phyloP scores from a whole-genome alignment of 1,140 invertebrate genomes.

The Hylyphantes graminicola region DNA sequence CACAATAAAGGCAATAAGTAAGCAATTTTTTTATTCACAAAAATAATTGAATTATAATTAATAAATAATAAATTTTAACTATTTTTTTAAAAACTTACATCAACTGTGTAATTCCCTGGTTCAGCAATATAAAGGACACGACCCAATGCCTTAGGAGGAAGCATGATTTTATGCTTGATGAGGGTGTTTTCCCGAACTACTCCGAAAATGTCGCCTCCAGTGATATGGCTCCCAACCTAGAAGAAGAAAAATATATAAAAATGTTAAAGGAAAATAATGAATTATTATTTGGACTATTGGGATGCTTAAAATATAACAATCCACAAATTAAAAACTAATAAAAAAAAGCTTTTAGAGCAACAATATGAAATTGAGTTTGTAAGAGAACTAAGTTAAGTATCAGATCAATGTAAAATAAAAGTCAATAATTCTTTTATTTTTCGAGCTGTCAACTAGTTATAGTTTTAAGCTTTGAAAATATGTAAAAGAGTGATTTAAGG shows the following conservation, averaged over 20 bases:
- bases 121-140: conserved; percentile 97
- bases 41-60: too few species aligned
- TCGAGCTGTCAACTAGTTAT: too few species aligned
- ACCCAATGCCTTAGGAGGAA: conserved; percentile 93
- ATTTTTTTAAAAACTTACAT: conserved; percentile 76
- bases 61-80: too few species aligned
- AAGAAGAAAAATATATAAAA: conserved; percentile 37
- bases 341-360: neutral
- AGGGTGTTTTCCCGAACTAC: conserved; percentile 96
- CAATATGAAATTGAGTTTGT: too few species aligned
- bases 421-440: too few species aligned
- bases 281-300: too few species aligned
- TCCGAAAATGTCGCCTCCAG: conserved; percentile 97
- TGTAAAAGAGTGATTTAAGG: too few species aligned
- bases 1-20: neutral
- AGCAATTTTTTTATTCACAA: neutral
- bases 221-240: conserved; percentile 92
- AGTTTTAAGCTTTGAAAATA: too few species aligned
- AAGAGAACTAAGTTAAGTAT: too few species aligned
- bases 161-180: conserved; percentile 95
- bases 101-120: conserved; percentile 92
- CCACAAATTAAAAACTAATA: neutral
- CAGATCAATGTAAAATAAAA: too few species aligned
- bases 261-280: neutral
- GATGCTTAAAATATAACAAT: neutral